Conservation (phyloP, 2,888 invertebrate species). For the Helleia helle region DNA sequence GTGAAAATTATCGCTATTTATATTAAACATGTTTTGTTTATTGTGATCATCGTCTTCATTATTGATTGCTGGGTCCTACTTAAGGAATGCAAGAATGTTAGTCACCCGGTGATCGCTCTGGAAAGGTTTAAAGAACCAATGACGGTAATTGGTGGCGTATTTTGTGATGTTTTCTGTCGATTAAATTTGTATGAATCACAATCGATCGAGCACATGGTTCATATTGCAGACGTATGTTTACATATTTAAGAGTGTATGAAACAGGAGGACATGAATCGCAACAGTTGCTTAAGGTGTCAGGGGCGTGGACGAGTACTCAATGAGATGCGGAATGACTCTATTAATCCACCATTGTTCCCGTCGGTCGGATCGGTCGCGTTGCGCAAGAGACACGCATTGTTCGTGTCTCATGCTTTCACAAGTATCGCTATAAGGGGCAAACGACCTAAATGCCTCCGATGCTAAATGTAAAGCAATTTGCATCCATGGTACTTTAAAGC, state of each 20-base stretch:
- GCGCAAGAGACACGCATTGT: conserved; percentile 70
- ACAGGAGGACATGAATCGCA: conserved; percentile 55
- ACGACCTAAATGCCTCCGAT: conserved; percentile 56
- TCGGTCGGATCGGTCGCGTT: conserved; percentile 54
- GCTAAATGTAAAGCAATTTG: conserved; percentile 55
- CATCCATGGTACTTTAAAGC: conserved; percentile 38
- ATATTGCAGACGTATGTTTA: too few relatives aligned
- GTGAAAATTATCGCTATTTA: conserved; percentile 5
- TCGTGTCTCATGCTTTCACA: conserved; percentile 59
- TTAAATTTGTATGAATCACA: too few relatives aligned
- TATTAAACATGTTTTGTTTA: not conserved
- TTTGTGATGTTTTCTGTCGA: too few relatives aligned
- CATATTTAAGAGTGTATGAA: conserved; percentile 11
- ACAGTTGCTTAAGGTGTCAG: conserved; percentile 53
- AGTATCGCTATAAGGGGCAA: conserved; percentile 32
- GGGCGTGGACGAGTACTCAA: conserved; percentile 73
- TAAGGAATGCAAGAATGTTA: too few relatives aligned
- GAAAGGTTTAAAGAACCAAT: too few relatives aligned
- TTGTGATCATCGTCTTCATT: too few relatives aligned
- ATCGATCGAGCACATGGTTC: too few relatives aligned
- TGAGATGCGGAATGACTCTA: conserved; percentile 71
- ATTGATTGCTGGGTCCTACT: too few relatives aligned
- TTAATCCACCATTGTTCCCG: conserved; percentile 65
- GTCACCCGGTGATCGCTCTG: too few relatives aligned
- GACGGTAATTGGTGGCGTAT: too few relatives aligned